These are phyloP conservation scores for Rhagium mordax DNA, from an alignment of 2,888 invertebrate species.

Conservation along the genomic window DNA sequence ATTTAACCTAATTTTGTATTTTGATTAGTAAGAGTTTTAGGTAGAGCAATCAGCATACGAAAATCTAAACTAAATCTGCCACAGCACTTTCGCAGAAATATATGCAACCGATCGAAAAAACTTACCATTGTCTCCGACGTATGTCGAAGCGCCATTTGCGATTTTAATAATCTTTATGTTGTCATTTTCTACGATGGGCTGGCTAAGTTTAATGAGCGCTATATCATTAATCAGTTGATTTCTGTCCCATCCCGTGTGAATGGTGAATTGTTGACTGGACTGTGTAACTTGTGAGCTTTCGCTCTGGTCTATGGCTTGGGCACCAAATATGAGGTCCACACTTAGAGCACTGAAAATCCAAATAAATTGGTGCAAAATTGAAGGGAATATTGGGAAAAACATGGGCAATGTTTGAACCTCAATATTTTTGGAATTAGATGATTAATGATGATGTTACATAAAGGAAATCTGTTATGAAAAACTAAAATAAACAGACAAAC, in stretches of 20 bases:
- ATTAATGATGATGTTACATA: too few relatives aligned
- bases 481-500: too few relatives aligned
- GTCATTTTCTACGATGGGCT: constrained; percentile 39
- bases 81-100: too few relatives aligned
- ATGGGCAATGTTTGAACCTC: too few relatives aligned
- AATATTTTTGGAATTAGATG: too few relatives aligned
- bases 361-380: too few relatives aligned
- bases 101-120: background rate
- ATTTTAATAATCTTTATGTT: constrained; percentile 44
- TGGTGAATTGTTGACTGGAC: constrained; percentile 57
- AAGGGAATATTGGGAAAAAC: too few relatives aligned
- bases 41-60: too few relatives aligned
- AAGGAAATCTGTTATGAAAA: too few relatives aligned
- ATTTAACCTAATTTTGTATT: too few relatives aligned
- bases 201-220: constrained; percentile 58
- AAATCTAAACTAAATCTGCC: background rate
- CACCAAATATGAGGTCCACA: constrained; percentile 53
- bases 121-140: constrained; percentile 38
- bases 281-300: constrained; percentile 59
- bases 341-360: constrained; percentile 31
- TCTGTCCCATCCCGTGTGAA: constrained; percentile 66
- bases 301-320: constrained; percentile 58
- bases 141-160: constrained; percentile 40
- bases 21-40: too few relatives aligned
- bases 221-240: constrained; percentile 68